These are phyloP conservation scores for Clarias pachynema DNA, from an alignment of 2,797 vertebrate genomes.

Conservation along the genomic window DNA sequence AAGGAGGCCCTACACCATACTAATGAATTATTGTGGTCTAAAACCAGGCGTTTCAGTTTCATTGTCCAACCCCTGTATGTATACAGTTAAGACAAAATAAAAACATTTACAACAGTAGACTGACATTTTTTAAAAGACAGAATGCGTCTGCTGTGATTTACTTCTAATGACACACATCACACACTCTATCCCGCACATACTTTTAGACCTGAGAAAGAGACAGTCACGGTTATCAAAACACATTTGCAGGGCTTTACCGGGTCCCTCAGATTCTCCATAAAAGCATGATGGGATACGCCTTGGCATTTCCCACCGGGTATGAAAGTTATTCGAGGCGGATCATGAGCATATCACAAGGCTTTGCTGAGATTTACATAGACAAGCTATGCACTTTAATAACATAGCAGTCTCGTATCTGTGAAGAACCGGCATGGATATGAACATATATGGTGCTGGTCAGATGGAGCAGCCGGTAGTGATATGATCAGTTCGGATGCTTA, in stretches of 20 bases:
- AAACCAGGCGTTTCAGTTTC: too few species aligned
- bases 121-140: neutral
- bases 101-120: too few species aligned
- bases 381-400: conserved; percentile 18
- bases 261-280: neutral
- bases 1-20: too few species aligned
- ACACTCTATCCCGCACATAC: neutral
- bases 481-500: conserved; percentile 16
- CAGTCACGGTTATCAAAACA: neutral
- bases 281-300: conserved; percentile 1
- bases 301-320: neutral
- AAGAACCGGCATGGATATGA: conserved; percentile 9
- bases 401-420: neutral
- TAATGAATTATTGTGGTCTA: too few species aligned
- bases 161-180: neutral
- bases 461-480: neutral
- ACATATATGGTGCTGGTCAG: conserved; percentile 31
- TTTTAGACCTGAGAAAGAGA: neutral
- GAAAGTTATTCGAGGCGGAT: neutral
- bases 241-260: neutral
- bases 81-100: too few species aligned
- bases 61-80: too few species aligned
- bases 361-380: neutral
- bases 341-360: neutral
- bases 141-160: neutral